These are phyloP conservation scores for Seladonia tumulorum DNA, from an alignment of 2,888 invertebrate species.

Conservation along the genomic window DNA sequence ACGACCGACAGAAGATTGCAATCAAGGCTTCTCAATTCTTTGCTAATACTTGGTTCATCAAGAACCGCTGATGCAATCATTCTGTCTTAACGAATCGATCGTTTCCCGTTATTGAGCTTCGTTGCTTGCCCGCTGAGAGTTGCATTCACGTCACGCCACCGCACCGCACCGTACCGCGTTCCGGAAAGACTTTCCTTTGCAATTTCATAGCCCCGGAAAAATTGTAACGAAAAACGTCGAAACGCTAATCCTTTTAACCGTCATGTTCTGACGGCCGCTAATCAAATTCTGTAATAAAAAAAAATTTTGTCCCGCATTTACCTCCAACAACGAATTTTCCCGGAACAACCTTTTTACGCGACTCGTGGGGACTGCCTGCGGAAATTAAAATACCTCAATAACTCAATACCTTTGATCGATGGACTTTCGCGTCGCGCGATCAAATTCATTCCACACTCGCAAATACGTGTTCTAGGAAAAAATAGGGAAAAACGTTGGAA, in stretches of 20 bases:
- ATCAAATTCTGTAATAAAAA: background rate
- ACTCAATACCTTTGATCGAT: slow-evolving; percentile 2
- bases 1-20: slow-evolving; percentile 56
- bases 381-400: background rate
- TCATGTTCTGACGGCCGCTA: background rate
- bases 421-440: background rate
- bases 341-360: background rate
- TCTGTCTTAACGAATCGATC: slow-evolving; percentile 65
- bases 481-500: background rate
- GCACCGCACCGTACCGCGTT: no score
- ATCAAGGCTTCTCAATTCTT: slow-evolving; percentile 65
- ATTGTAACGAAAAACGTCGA: background rate
- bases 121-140: slow-evolving; percentile 19
- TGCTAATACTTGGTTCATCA: slow-evolving; percentile 62
- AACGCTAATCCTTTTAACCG: slow-evolving; percentile 4
- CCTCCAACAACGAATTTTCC: background rate
- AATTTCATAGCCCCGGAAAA: slow-evolving; percentile 14
- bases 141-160: slow-evolving; percentile 43
- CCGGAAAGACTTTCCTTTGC: slow-evolving; percentile 2
- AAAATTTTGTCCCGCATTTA: background rate
- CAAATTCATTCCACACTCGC: background rate
- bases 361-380: background rate
- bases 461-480: background rate
- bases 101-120: slow-evolving; percentile 53
- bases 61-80: slow-evolving; percentile 67